These are phyloP conservation scores for Astyanax mexicanus DNA, from an alignment of 2,797 vertebrate species.

Conservation along the genomic window DNA sequence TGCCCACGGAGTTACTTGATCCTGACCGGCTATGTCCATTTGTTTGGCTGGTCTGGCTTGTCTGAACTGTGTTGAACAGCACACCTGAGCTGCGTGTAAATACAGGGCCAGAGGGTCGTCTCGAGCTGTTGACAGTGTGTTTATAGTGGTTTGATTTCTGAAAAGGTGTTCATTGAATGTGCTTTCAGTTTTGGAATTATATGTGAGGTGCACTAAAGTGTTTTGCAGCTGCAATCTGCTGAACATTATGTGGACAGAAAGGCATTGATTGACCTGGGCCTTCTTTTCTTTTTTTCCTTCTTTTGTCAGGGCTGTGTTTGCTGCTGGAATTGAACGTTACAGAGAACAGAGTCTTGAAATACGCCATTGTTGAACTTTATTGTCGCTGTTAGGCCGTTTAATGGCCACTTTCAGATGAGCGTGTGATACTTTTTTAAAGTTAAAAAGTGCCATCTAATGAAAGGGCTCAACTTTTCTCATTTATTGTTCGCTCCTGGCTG, in stretches of 20 bases:
- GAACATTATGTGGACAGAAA: background rate
- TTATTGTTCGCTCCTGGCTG: background rate
- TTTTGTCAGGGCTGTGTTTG: background rate
- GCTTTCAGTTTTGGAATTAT: background rate
- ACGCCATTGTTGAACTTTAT: too few relatives aligned
- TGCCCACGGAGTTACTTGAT: background rate
- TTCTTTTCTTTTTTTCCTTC: background rate
- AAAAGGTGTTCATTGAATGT: background rate
- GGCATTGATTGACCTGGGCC: background rate
- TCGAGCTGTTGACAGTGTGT: background rate
- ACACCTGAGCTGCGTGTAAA: too few relatives aligned
- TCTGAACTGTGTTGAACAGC: background rate
- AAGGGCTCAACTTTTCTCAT: background rate
- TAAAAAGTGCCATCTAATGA: background rate
- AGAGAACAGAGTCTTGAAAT: background rate
- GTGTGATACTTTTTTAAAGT: too few relatives aligned
- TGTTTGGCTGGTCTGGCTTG: background rate
- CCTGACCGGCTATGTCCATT: background rate
- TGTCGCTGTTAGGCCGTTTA: too few relatives aligned
- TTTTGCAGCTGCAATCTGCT: background rate
- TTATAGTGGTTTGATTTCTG: background rate
- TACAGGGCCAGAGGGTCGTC: background rate
- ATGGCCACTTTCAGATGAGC: too few relatives aligned
- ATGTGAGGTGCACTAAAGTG: background rate
- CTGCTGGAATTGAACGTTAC: background rate